Evolutionary conservation across 2,797 vertebrate species (phyloP).

Genomic region (Pseudomugil gertrudae): DNA sequence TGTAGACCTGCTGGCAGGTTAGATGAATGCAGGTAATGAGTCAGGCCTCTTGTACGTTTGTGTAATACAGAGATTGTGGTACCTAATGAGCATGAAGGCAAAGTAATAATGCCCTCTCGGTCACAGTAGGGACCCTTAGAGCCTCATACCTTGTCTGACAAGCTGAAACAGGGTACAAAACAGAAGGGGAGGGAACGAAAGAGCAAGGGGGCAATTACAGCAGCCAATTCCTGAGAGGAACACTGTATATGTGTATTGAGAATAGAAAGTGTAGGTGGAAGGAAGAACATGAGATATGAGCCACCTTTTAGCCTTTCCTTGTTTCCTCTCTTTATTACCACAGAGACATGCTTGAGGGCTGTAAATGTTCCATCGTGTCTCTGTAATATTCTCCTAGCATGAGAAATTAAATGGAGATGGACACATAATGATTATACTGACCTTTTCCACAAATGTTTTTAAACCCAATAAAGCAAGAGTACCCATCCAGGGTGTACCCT

Average conservation of each 20-base stretch:
- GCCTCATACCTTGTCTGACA: conserved; percentile 36
- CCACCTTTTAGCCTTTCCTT: conserved; percentile 13
- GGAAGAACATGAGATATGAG: conserved; percentile 25
- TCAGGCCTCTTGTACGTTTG: conserved; percentile 20
- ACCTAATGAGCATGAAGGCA: conserved; percentile 53
- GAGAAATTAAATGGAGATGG: conserved; percentile 2
- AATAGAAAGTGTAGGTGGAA: conserved; percentile 47
- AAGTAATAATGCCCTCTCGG: conserved; percentile 28
- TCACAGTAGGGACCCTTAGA: conserved; percentile 17
- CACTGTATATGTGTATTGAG: conserved; percentile 1
- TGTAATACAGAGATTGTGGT: conserved; percentile 26
- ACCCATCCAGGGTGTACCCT: too few species aligned
- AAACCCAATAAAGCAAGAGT: not conserved
- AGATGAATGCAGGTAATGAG: conserved; percentile 23
- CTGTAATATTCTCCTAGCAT: conserved; percentile 1
- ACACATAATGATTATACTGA: not conserved
- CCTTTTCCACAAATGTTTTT: not conserved
- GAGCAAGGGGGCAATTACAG: conserved; percentile 58
- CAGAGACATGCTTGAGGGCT: conserved; percentile 62
- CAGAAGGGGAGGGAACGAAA: conserved; percentile 11
- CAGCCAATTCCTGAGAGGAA: conserved; percentile 13
- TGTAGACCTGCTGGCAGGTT: conserved; percentile 7
- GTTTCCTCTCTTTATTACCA: conserved; percentile 53
- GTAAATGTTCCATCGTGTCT: conserved; percentile 34
- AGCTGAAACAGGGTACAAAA: conserved; percentile 45